phyloP scores from a whole-genome alignment of 2,888 invertebrate species.

The Eristalis arbustorum region DNA sequence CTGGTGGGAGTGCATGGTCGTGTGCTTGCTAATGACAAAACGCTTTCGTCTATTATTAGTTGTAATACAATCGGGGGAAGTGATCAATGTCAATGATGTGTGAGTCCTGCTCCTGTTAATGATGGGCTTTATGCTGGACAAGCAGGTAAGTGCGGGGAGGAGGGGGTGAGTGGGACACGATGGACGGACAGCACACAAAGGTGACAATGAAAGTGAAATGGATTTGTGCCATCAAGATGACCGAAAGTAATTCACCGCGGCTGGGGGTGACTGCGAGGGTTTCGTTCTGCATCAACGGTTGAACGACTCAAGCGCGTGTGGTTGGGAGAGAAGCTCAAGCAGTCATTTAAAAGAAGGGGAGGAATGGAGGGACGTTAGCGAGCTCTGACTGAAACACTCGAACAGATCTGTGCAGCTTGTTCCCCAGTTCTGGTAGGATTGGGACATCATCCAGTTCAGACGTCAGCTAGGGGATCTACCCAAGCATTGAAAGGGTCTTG shows the following conservation, averaged over 20 bases:
- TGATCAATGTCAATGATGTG: constrained; percentile 66
- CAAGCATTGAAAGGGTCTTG: no score
- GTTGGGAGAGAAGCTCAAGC: neutral
- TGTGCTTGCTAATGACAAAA: constrained; percentile 59
- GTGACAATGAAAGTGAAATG: constrained; percentile 49
- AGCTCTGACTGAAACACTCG: no score
- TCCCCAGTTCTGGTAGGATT: no score
- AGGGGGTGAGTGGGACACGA: neutral
- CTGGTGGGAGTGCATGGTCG: neutral
- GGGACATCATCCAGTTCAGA: no score
- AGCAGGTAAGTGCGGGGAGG: neutral
- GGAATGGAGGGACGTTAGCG: neutral
- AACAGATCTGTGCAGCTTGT: no score
- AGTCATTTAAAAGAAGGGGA: neutral
- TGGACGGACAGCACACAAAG: neutral
- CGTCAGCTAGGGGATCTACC: no score
- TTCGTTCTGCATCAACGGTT: neutral
- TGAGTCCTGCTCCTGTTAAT: constrained; percentile 54
- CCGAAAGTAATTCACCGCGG: neutral
- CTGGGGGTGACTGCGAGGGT: neutral
- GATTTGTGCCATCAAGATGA: constrained; percentile 41
- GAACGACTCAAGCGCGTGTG: neutral
- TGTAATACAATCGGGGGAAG: constrained; percentile 65
- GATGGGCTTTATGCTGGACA: constrained; percentile 37
- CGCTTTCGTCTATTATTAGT: constrained; percentile 65